Percentiles rank a stretch among this genome's conserved stretches.
Evolutionary conservation across 2,113 vertebrate species (phyloP).

Genomic region (Pseudolaguvia tuberculata): DNA sequence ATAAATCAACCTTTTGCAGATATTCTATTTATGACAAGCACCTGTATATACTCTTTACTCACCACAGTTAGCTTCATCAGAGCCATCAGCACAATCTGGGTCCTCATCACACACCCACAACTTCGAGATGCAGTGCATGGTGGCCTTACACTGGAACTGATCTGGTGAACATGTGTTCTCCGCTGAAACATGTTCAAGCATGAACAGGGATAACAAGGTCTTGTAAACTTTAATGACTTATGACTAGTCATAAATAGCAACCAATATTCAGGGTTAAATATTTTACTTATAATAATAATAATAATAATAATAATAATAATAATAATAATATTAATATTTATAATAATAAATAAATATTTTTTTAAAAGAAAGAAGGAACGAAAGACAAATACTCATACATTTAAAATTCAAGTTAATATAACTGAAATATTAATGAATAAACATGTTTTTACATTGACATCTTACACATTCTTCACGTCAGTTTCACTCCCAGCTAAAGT

Average conservation of each 20-base stretch:
- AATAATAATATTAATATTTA: no score
- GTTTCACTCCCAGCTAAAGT: neutral
- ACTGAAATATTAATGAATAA: neutral
- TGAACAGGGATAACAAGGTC: neutral
- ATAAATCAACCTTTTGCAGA: no score
- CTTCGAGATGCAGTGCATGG: conserved; percentile 97
- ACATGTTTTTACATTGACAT: neutral
- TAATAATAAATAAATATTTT: no score
- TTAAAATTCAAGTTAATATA: neutral
- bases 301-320: no score
- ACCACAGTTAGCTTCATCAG: conserved; percentile 96
- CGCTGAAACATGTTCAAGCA: conserved; percentile 67
- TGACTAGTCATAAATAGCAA: no score
- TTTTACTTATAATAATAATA: no score
- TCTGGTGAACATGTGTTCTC: conserved; percentile 97
- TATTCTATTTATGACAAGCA: no score
- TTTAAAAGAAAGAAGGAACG: neutral
- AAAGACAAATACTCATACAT: neutral
- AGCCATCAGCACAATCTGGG: conserved; percentile 93
- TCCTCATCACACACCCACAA: conserved; percentile 98
- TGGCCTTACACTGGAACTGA: conserved; percentile 96
- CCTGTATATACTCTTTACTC: conserved; percentile 63
- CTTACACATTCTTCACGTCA: neutral
- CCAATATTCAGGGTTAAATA: no score
- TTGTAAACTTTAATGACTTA: neutral